phyloP scores from a whole-genome alignment of 1,140 invertebrate species.

The Gonioctena quinquepunctata region DNA sequence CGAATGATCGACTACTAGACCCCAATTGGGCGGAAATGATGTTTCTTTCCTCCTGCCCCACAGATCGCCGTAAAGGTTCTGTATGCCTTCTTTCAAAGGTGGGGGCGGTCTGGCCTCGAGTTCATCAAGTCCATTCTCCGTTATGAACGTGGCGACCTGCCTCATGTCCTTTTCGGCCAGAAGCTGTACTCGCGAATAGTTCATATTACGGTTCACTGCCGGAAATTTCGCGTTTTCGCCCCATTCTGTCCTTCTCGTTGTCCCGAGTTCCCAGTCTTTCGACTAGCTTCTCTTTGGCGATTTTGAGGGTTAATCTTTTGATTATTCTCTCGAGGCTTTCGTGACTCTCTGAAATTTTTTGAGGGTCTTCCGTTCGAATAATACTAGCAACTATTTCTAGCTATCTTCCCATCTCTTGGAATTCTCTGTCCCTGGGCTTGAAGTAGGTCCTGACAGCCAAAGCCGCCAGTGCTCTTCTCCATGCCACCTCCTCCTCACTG shows the following conservation, averaged over 20 bases:
- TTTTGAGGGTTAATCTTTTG: not conserved
- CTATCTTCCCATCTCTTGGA: not conserved
- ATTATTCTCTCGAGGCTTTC: too few species aligned
- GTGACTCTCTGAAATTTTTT: too few species aligned
- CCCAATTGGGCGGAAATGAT: not conserved
- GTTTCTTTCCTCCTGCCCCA: not conserved
- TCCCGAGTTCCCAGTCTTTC: not conserved
- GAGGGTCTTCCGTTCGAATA: not conserved
- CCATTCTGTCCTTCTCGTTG: not conserved
- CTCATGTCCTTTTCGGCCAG: too few species aligned
- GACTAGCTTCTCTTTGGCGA: too few species aligned
- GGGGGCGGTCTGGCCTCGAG: not conserved
- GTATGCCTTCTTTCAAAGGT: too few species aligned
- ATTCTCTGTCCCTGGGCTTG: not conserved
- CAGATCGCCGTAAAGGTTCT: too few species aligned
- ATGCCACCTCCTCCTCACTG: not conserved
- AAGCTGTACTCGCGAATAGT: too few species aligned
- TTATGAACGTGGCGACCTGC: not conserved
- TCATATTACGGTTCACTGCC: not conserved
- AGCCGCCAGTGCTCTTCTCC: not conserved
- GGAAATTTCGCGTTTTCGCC: not conserved
- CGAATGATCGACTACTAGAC: not conserved
- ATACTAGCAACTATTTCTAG: not conserved
- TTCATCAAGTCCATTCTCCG: not conserved
- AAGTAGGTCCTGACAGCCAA: not conserved